Evolutionary conservation across 2,888 invertebrate species (phyloP), one percentile per base, ranked within the genome.

Genomic region (Drosophila monieri): DNA sequence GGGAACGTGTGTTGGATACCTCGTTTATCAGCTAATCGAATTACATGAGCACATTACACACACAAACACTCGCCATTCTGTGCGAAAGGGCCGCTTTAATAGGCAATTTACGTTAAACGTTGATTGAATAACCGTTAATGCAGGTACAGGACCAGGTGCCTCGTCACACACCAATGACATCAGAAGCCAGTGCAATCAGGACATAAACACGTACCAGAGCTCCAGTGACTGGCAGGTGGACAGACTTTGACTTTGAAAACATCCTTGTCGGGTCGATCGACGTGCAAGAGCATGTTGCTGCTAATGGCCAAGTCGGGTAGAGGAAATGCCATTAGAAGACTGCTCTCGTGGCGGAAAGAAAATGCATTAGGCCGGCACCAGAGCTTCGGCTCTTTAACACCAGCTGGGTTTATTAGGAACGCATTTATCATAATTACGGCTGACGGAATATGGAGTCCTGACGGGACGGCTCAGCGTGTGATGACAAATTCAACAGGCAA

Each of bases 391-490:
- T 54, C 74, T 68, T 58, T 48, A 52, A 41, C 35, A 39, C 32
- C 47, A 32, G 48, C 59, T 32, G 53, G 70, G 58, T 85, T 58
- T 85, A 85, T 84, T 88, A 88, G 72, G 55, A 70, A 69, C 55
- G 61, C 75, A 85, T 84, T 85, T 68, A 84, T 88, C 88, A 84
- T 79, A 85, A 84, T 84, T 85, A 84, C 77, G 35, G 35, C 35
- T 59, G 78, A 48, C 59, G 51, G 21, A 51, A 23, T 51, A 18
- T 70, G 49, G 30, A 27, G 43, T 51, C 39, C 27, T 21, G 35
- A 35, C 53, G 8, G 9, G 25, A 21, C 8, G 37, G 39, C 27
- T n/a, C 62, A 18, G 61, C 61, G 39, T 43, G 55, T 46, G 69
- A 69, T 70, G 70, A 74, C 65, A 61, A 66, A 72, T 66, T 76